phyloP scores from a whole-genome alignment of 2,113 vertebrate genomes.

The Erpornis zantholeuca region DNA sequence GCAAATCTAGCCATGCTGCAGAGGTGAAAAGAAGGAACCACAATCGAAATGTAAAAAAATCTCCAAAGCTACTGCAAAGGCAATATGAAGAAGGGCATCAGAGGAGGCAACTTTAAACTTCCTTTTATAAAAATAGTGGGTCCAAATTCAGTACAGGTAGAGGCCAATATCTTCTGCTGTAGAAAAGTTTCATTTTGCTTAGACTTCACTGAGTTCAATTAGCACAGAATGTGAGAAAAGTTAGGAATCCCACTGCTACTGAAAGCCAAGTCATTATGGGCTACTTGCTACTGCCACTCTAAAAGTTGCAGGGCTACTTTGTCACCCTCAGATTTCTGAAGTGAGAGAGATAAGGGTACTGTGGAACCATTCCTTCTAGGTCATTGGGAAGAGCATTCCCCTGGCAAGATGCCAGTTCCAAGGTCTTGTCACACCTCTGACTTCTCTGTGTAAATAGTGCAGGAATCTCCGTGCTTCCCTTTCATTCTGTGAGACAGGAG shows the following conservation, averaged over 20 bases:
- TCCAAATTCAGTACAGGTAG: neutral
- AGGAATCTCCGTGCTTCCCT: neutral
- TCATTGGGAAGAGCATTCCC: constrained; percentile 3
- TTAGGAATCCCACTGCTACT: neutral
- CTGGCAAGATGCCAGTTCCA: neutral
- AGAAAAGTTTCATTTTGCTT: neutral
- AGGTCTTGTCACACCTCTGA: constrained; percentile 58
- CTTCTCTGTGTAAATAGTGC: constrained; percentile 40
- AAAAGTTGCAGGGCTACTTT: constrained; percentile 13
- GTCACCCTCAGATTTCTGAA: constrained; percentile 52
- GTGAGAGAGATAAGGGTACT: constrained; percentile 32
- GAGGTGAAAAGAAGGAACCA: neutral
- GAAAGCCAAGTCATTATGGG: neutral
- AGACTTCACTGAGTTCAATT: neutral
- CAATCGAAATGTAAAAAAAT: neutral
- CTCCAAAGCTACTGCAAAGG: neutral
- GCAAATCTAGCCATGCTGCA: neutral
- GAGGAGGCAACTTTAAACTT: neutral
- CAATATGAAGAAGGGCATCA: neutral
- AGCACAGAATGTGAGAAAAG: neutral
- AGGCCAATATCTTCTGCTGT: neutral
- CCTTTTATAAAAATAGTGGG: neutral
- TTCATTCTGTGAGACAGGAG: neutral
- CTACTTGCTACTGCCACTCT: neutral
- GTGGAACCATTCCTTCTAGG: constrained; percentile 24